Base-by-base conservation (phyloP, 2,888 invertebrate genomes). In the Schizotus pectinicornis region DNA sequence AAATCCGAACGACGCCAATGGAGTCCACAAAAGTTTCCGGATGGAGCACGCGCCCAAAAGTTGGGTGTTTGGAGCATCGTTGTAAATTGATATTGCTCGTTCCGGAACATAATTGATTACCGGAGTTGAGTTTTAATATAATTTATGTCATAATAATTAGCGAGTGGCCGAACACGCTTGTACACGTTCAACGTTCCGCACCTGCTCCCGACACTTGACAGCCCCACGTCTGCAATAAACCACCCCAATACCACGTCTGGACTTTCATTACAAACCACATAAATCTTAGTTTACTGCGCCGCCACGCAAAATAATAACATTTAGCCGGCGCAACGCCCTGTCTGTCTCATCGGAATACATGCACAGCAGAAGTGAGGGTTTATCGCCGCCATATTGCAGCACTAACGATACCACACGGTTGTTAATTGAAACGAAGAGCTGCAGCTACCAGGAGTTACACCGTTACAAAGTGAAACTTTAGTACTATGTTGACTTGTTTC, bases 131-230 rank as follows among this genome's bases (percentile, higher is more conserved):
- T 77, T 77, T 75, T 76, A 75, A 75, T 76, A 72, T 73, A 76
- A 77, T 77, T 77, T 74, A 76, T 74, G 75, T 77, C 73, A 72
- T 74, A 76, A 76, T 75, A 75, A 77, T 76, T 74, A 76, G 74
- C 68, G 71, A 71, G 71, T 71, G 72, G 73, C 66, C 71, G 71
- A 73, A 71, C 72, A 71, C 57, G 69, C 62, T 64, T 31, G 43
- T 38, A 49, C 70, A 65, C 67, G 65, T 64, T 65, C 64, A 60
- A 62, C 60, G 59, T 60, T 57, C 56, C 59, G 48, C 59, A 76
- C 73, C 76, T 76, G 75, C 73, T 70, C 61, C 74, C 71, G 65
- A 71, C 72, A 71, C 67, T 70, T 72, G 68, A 68, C 64, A 63
- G 65, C 61, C 58, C 60, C 47, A 51, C 62, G 56, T 59, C 59